A percentile compares a stretch with the other conserved stretches of the same genome.
These are phyloP conservation scores for Gallinago stenura DNA, from an alignment of 2,797 vertebrate genomes.

Conservation along the genomic window DNA sequence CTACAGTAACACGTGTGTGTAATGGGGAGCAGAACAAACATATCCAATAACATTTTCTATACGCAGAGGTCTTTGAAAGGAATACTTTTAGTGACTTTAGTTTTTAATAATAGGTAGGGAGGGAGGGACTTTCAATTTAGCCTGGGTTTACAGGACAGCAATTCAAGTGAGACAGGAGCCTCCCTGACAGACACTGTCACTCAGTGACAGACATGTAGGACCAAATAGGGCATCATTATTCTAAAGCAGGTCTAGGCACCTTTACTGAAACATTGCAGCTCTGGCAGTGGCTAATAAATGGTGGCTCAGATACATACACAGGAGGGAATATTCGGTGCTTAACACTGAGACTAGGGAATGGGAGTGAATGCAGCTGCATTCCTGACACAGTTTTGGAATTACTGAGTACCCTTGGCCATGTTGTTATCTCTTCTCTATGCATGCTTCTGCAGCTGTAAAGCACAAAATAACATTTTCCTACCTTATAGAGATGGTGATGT, in stretches of 20 bases:
- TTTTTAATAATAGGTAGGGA: not conserved
- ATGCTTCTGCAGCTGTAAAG: not conserved
- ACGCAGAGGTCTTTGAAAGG: not conserved
- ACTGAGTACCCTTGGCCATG: no score
- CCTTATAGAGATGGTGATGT: not conserved
- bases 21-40: not conserved
- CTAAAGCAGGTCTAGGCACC: not conserved
- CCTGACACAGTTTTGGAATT: not conserved
- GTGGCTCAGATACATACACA: not conserved
- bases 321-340: not conserved
- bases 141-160: not conserved
- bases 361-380: not conserved
- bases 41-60: not conserved
- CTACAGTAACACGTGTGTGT: not conserved
- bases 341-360: not conserved
- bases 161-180: not conserved
- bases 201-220: not conserved
- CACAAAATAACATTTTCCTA: not conserved
- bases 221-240: no score
- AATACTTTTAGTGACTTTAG: not conserved
- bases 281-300: not conserved
- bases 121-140: not conserved
- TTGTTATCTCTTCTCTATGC: not conserved
- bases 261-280: not conserved
- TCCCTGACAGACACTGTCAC: not conserved